Evolutionary conservation across 2,113 vertebrate genomes (phyloP), one percentile per base, ranked within the genome.

Genomic region (Rhinoptilus africanus): DNA sequence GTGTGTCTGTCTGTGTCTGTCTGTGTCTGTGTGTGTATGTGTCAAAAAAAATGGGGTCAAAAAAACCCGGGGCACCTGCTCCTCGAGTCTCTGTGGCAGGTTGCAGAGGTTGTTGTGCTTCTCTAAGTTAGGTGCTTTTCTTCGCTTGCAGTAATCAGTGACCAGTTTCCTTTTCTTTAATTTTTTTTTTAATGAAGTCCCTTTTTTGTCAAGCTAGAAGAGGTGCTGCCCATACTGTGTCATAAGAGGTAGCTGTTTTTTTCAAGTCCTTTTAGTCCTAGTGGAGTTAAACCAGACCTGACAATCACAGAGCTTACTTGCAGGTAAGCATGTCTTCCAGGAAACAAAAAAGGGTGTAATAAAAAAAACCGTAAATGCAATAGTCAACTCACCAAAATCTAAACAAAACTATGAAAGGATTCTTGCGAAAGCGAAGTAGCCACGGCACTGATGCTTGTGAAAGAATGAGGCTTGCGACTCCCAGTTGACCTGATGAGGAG

Each of bases 11-110:
- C 0, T 11, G 39, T 11, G 39, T 39, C 9, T 39, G 39, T n/a
- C n/a, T n/a, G 8, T 32, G 1, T 19, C 0, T 11, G 39, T 11
- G 39, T 39, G 39, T 39, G 39, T n/a, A n/a, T n/a, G n/a, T n/a
- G n/a, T n/a, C n/a, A n/a, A n/a, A n/a, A n/a, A n/a, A n/a, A n/a
- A n/a, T n/a, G n/a, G n/a, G n/a, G n/a, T n/a, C n/a, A n/a, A n/a
- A n/a, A n/a, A n/a, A n/a, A n/a, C n/a, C n/a, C n/a, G n/a, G n/a
- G n/a, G n/a, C n/a, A n/a, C n/a, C n/a, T n/a, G n/a, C n/a, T n/a
- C n/a, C n/a, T n/a, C n/a, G n/a, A n/a, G 10, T 22, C 57, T 35
- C 39, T 71, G 41, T 43, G 60, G 19, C 8, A 62, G 35, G 14
- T 24, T n/a, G 45, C 15, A 30, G 20, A 9, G 17, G 23, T 34